Evolutionary conservation across 1,140 invertebrate species (phyloP), one percentile per base, ranked within the genome.

Genomic region (Drosophila murphyi): DNA sequence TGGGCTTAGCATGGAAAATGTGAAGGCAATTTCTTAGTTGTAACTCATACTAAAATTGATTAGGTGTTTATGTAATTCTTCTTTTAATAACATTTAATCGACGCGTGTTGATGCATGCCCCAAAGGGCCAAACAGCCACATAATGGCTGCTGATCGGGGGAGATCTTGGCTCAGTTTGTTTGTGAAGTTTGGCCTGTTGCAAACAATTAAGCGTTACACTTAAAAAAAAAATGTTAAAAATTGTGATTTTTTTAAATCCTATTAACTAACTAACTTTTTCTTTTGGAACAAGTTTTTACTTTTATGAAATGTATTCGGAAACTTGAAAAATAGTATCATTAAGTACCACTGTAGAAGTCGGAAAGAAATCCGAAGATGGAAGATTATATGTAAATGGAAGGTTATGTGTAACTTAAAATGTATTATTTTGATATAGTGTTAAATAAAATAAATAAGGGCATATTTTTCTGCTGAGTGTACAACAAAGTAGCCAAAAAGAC

Each of bases 81-180:
- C 47, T 57, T 85, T 88, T 83, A 88, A 87, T 83, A 77, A 64
- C 72, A 81, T 64, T 80, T 87, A 87, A 87, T 88, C 83, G 82
- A 82, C 67, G 76, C 72, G 73, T 67, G 57, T 32, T 70, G 50
- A 50, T 43, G 10, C 57, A 47, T 69, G 41, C 55, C 82, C 83
- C 76, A 61, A 41, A 54, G 61, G 69, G 37, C 35, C 39, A 43
- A 29, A 41, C 64, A 10, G 55, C 29, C 45, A 41, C 54, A 64
- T 77, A 85, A 85, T 85, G 81, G 20, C 39, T 63, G 52, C 64
- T 65, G 54, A 43, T 43, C 37, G 31, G 34, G 43, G 20, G 20
- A 20, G 20, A 20, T 20, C 20, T 31, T 43, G 10, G 10, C 10
- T 43, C 3, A n/a, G 10, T 43, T 43, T 2, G 39, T 43, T 43